phyloP scores from a whole-genome alignment of 2,888 invertebrate species.

The Phyllotreta cruciferae region DNA sequence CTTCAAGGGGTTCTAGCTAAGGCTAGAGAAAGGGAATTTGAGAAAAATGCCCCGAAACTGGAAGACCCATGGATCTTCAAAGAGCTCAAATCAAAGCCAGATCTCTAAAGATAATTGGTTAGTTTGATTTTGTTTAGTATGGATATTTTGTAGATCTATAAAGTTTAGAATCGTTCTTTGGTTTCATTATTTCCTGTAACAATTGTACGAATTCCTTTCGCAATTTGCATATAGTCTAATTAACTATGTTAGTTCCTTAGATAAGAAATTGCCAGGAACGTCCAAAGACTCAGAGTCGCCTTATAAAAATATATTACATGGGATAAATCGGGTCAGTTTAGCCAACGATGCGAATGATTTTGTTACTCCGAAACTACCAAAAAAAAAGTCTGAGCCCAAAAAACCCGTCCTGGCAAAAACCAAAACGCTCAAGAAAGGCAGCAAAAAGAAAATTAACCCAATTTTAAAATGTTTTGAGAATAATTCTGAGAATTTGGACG shows the following conservation, averaged over 20 bases:
- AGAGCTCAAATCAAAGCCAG: conserved; percentile 41
- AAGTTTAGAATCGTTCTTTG: conserved; percentile 6
- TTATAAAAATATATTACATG: conserved; percentile 45
- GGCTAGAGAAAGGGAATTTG: conserved; percentile 43
- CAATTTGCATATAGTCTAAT: not conserved
- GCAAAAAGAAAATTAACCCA: conserved; percentile 50
- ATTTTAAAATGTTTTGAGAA: conserved; percentile 60
- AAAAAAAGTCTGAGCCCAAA: conserved; percentile 38
- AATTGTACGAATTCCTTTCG: not conserved
- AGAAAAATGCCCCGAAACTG: conserved; percentile 45
- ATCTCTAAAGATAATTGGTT: conserved; percentile 42
- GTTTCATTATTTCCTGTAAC: not conserved
- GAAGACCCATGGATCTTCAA: conserved; percentile 45
- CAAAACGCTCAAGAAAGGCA: conserved; percentile 26
- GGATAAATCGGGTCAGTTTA: conserved; percentile 42
- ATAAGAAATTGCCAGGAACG: conserved; percentile 24
- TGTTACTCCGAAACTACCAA: conserved; percentile 44
- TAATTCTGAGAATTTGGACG: conserved; percentile 62
- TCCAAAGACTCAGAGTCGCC: conserved; percentile 43
- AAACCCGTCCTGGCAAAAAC: conserved; percentile 37
- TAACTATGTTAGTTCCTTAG: conserved; percentile 22
- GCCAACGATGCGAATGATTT: conserved; percentile 52
- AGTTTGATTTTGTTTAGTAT: conserved; percentile 44
- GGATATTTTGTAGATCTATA: conserved; percentile 15
- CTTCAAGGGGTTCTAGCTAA: conserved; percentile 42